Base-by-base conservation (phyloP, 2,797 vertebrate species). In the Takifugu rubripes region DNA sequence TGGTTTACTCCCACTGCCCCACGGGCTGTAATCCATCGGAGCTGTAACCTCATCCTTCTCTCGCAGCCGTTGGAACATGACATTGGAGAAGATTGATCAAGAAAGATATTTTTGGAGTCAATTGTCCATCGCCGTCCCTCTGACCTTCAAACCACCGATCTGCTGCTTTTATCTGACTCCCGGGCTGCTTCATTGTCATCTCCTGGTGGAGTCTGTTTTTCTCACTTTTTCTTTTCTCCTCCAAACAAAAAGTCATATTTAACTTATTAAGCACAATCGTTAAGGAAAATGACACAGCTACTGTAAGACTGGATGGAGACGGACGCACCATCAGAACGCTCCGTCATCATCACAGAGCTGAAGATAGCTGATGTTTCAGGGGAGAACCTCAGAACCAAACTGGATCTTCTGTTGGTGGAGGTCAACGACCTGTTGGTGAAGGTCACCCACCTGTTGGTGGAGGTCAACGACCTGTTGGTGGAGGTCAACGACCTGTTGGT, bases 21-120 rank as follows among this genome's bases (percentile, higher is more conserved):
- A 61, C 62, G 40, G 60, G 69, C 70, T 71, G 79, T 81, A 88
- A 88, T 89, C 86, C 86, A 89, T 89, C 61, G 50, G 74, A 78
- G 76, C 42, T 70, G 88, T 85, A 87, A 87, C 82, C 74, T 66
- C 84, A 88, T 87, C 84, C 84, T 70, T 82, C 63, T 79, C 74
- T 46, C 72, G 76, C 62, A 61, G 70, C 64, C 40, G 7, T 77
- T 79, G 81, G 73, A 84, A 82, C 70, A 77, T 73, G 85, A 87
- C 82, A 88, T 84, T 61, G 74, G 81, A 89, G 87, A 84, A 70
- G 76, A 89, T 85, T 87, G 87, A 89, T 88, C 83, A 83, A 84
- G 75, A 81, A 75, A 75, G 80, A 47, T 87, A 88, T 88, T 87
- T 87, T 78, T 82, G 83, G 74, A 74, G 58, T 58, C 52, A 31